These are phyloP conservation scores for Endotricha flammealis DNA, from an alignment of 2,888 invertebrate genomes.

Conservation along the genomic window DNA sequence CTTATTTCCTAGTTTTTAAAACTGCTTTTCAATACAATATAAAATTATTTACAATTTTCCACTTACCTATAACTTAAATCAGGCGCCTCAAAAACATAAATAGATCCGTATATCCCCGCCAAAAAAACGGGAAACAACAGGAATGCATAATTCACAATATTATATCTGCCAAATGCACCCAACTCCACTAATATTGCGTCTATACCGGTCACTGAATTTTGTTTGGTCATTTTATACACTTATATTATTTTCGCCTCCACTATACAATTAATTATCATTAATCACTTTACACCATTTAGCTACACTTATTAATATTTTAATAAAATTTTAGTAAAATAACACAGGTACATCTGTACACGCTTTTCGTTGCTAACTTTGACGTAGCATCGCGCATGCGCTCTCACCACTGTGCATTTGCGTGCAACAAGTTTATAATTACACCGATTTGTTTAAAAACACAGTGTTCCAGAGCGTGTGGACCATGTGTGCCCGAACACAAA, in stretches of 20 bases:
- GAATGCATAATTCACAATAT: conserved; percentile 61
- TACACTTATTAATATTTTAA: neutral
- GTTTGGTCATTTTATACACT: conserved; percentile 40
- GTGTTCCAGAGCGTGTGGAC: conserved; percentile 14
- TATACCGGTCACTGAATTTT: conserved; percentile 36
- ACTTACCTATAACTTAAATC: conserved; percentile 60
- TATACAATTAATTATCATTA: no score
- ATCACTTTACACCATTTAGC: conserved; percentile 26
- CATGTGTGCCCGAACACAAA: conserved; percentile 21
- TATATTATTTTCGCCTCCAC: no score
- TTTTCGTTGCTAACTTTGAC: conserved; percentile 8
- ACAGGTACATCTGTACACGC: no score
- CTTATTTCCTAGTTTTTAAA: no score
- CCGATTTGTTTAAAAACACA: neutral
- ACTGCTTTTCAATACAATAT: no score
- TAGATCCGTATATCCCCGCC: conserved; percentile 65
- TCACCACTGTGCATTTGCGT: neutral
- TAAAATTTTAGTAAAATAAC: neutral
- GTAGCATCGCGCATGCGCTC: conserved; percentile 5
- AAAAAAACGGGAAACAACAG: conserved; percentile 61
- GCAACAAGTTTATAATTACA: neutral
- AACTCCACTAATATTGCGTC: conserved; percentile 53
- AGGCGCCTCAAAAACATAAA: conserved; percentile 63
- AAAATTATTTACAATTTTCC: neutral
- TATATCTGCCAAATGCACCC: conserved; percentile 64